A percentile compares a stretch with the other conserved stretches of the same genome.
Evolutionary conservation across 2,888 invertebrate genomes (phyloP).

Genomic region (Synanthedon formicaeformis): DNA sequence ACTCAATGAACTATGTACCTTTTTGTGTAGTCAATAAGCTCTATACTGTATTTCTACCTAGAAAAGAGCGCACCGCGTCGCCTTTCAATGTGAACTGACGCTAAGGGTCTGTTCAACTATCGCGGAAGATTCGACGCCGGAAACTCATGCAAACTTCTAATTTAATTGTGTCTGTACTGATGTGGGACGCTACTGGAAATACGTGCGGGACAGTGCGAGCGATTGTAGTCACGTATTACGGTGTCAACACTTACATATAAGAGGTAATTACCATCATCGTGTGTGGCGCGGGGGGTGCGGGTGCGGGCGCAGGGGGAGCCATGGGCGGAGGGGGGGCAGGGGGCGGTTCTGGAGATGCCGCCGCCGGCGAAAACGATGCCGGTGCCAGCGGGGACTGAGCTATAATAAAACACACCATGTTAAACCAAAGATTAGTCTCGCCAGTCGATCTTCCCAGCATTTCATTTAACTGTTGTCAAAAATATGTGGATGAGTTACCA

Average conservation of each 20-base stretch:
- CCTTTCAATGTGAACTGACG: too few relatives aligned
- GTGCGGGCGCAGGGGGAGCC: conserved; percentile 42
- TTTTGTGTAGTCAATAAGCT: too few relatives aligned
- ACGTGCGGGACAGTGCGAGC: conserved; percentile 61
- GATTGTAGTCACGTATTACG: conserved; percentile 66
- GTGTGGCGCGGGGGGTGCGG: conserved; percentile 57
- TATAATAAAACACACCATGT: conserved; percentile 15
- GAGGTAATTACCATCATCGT: conserved; percentile 72
- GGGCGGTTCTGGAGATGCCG: conserved; percentile 72
- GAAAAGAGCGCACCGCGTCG: too few relatives aligned
- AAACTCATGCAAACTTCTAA: background rate
- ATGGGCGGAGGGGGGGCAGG: conserved; percentile 69
- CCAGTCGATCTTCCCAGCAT: background rate
- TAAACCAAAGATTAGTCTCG: background rate
- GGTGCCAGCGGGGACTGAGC: conserved; percentile 73
- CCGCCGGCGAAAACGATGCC: conserved; percentile 67
- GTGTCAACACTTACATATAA: conserved; percentile 71
- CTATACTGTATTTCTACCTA: too few relatives aligned
- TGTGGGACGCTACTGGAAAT: conserved; percentile 6
- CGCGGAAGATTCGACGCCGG: background rate
- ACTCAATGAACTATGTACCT: too few relatives aligned
- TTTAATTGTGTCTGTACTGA: background rate
- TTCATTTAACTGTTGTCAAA: background rate
- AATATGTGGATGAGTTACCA: conserved; percentile 25
- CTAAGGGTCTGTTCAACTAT: background rate